Base-by-base conservation (phyloP, 2,113 vertebrate genomes). In the Vireo altiloquus region DNA sequence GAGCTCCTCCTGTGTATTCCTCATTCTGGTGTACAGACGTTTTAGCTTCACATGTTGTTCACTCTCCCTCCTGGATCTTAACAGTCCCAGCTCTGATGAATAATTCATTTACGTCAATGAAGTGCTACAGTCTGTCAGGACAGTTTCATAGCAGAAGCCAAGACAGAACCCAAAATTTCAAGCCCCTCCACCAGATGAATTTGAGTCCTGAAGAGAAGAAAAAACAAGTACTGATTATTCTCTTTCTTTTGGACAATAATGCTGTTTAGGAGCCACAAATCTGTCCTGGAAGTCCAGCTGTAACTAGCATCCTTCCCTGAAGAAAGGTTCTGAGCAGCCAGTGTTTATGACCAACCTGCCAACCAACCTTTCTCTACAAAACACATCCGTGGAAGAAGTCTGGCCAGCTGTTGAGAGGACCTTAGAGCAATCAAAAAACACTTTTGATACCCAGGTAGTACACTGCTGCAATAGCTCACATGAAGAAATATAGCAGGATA, bases 21-120 rank as follows among this genome's bases (percentile, higher is more conserved):
- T 60, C 77, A 64, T 18, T 31, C 35, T 1, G 4, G 23, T 31
- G 60, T 68, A n/a, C 47, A 91, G 68, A 57, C 1, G 0, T 81
- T 87, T 94, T 12, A 91, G 31, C 54, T 79, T 75, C 82, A 68
- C 39, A 72, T 15, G 16, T 46, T 85, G 69, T 53, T 82, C 37
- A 10, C 49, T 76, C 53, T 71, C 35, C 47, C 42, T 88, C 61
- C 44, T 52, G 82, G 8, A 46, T 88, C 44, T 81, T 39, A 33
- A 42, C 20, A 76, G 52, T 44, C 56, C 39, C 88, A 82, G 66
- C 40, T 92, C 8, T 57, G 33, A 46, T 82, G 39, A 87, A 82
- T 90, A 88, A 92, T 82, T 90, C 22, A 82, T 92, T 70, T 60
- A 64, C 7, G 3, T 39, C 61, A 79, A 7, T 50, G 57, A 69